phyloP scores from a whole-genome alignment of 1,140 invertebrate genomes.

The Zaprionus davidi region DNA sequence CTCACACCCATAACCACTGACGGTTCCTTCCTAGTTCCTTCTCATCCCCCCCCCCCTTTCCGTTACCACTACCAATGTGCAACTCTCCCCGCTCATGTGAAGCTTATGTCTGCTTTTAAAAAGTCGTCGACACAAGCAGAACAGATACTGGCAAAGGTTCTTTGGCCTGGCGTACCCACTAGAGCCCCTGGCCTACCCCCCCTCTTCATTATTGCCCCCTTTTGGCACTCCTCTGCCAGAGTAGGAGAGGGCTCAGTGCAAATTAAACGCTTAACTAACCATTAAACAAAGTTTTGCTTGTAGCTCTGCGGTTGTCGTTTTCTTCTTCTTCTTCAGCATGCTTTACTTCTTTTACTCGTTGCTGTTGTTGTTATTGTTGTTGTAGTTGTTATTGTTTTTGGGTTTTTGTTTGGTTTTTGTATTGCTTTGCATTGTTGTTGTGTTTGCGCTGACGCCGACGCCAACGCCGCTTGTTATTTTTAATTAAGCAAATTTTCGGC shows the following conservation, averaged over 20 bases:
- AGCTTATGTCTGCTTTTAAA: constrained; percentile 43
- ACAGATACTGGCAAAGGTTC: constrained; percentile 27
- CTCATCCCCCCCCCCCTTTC: neutral
- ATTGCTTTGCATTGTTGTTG: constrained; percentile 19
- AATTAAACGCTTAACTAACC: constrained; percentile 81
- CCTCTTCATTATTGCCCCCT: too few species aligned
- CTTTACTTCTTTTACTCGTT: constrained; percentile 15
- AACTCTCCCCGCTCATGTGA: constrained; percentile 12
- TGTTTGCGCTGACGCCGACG: constrained; percentile 21
- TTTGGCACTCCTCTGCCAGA: neutral
- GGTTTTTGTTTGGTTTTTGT: constrained; percentile 60
- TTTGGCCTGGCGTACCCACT: neutral
- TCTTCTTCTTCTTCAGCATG: constrained; percentile 14
- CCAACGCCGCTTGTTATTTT: constrained; percentile 70
- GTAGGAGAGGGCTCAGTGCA: constrained; percentile 42
- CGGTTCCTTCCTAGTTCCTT: too few species aligned
- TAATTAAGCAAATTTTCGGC: constrained; percentile 80
- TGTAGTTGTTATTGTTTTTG: constrained; percentile 31
- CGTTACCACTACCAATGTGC: too few species aligned
- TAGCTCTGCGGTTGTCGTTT: constrained; percentile 73
- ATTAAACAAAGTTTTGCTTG: constrained; percentile 80
- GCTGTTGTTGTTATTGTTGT: constrained; percentile 50
- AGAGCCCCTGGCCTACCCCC: too few species aligned
- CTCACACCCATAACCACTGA: neutral
- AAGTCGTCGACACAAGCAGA: constrained; percentile 38